These are phyloP conservation scores for Anguilla megastoma DNA, from an alignment of 2,797 vertebrate species.

Conservation along the genomic window DNA sequence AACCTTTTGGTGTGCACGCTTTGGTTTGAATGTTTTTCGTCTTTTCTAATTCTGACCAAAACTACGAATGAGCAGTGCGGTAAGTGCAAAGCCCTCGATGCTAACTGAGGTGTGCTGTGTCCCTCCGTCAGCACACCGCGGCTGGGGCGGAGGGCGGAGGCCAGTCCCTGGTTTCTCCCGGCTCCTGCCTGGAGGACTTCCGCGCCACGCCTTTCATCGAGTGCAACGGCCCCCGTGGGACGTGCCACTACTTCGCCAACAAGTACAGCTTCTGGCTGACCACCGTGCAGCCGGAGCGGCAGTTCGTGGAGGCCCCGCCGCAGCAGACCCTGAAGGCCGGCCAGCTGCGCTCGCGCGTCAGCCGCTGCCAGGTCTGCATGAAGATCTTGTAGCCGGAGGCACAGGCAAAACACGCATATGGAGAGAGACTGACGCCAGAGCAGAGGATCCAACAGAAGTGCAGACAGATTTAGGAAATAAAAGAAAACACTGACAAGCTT, in stretches of 20 bases:
- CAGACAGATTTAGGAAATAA: slow-evolving; percentile 13
- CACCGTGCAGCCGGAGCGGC: slow-evolving; percentile 75
- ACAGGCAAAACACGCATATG: slow-evolving; percentile 22
- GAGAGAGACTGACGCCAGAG: slow-evolving; percentile 20
- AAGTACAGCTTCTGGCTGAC: slow-evolving; percentile 98
- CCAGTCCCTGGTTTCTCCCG: slow-evolving; percentile 90
- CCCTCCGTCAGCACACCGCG: slow-evolving; percentile 82
- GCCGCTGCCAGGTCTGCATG: slow-evolving; percentile 97
- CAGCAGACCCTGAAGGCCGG: slow-evolving; percentile 87
- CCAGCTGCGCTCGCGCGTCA: slow-evolving; percentile 81
- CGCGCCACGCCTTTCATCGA: slow-evolving; percentile 93
- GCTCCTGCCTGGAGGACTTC: slow-evolving; percentile 95
- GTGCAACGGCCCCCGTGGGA: slow-evolving; percentile 86
- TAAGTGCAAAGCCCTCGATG: not conserved
- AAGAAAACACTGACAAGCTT: slow-evolving; percentile 23
- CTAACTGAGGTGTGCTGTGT: not conserved
- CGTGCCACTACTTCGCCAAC: slow-evolving; percentile 94
- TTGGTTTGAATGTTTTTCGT: not conserved
- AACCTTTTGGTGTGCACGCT: not conserved
- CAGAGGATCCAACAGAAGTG: not conserved
- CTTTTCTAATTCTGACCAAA: not conserved
- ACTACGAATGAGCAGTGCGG: not conserved
- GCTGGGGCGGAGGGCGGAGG: slow-evolving; percentile 89
- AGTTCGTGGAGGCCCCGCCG: slow-evolving; percentile 74
- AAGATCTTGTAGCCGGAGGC: slow-evolving; percentile 81